A percentile compares a stretch with the other conserved stretches of the same genome.
These are phyloP conservation scores for Aspidoscelis tigris DNA, from an alignment of 2,113 vertebrate species.

Conservation along the genomic window DNA sequence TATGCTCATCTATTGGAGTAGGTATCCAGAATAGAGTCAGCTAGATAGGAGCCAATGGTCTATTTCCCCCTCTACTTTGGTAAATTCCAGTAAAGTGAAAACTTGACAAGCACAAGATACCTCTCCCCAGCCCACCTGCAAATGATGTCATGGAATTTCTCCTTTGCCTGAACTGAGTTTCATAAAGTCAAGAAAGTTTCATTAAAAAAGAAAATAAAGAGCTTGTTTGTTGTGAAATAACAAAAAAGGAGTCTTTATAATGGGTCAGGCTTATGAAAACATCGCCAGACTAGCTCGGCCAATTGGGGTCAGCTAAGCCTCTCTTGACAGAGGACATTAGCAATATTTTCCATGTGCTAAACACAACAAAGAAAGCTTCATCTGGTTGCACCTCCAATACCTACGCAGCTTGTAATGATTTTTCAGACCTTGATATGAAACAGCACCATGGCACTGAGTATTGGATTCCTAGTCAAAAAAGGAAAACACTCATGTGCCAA, in stretches of 20 bases:
- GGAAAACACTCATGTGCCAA: constrained; percentile 40
- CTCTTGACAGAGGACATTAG: constrained; percentile 63
- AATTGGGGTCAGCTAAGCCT: constrained; percentile 71
- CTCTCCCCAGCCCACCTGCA: constrained; percentile 71
- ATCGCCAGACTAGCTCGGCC: constrained; percentile 70
- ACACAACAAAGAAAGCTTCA: constrained; percentile 68
- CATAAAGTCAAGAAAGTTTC: constrained; percentile 69
- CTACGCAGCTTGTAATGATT: constrained; percentile 67
- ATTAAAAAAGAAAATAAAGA: constrained; percentile 53
- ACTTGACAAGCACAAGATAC: constrained; percentile 45
- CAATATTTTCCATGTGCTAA: constrained; percentile 77
- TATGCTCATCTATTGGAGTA: constrained; percentile 22
- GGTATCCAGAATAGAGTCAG: constrained; percentile 13
- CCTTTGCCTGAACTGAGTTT: constrained; percentile 54
- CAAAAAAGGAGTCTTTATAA: constrained; percentile 68
- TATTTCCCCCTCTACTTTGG: constrained; percentile 3
- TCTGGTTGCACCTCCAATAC: constrained; percentile 68
- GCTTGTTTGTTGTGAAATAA: constrained; percentile 74
- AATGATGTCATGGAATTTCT: constrained; percentile 77
- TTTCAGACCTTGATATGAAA: constrained; percentile 70
- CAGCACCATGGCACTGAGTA: constrained; percentile 55
- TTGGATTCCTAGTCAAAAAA: constrained; percentile 42
- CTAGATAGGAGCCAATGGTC: constrained; percentile 26
- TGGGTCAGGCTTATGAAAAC: constrained; percentile 71
- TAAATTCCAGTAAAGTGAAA: constrained; percentile 37